Base-by-base conservation (phyloP, 2,888 invertebrate genomes). In the Venusia cambrica region DNA sequence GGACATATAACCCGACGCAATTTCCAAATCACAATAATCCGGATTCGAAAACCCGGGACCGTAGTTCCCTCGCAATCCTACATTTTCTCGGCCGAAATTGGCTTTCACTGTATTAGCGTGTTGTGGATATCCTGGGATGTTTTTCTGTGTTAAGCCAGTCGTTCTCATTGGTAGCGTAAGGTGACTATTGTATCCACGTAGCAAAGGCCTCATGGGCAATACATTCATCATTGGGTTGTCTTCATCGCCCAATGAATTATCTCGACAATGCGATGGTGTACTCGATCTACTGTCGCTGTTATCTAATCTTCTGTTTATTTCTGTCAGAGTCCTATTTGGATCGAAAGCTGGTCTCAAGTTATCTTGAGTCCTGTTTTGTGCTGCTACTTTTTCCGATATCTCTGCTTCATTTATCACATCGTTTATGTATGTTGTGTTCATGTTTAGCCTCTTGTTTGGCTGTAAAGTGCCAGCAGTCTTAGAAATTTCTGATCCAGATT, bases 201-300 rank as follows among this genome's bases (percentile, higher is more conserved):
- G 80, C 28, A 97, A 83, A 1, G 97, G 97, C 50, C 96, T 92
- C 97, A 98, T 98, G 0, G 98, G 97, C 73, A 97, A 90, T 5
- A 96, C 93, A 54, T 92, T 92, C 87, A 93, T 92, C 61, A 92
- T 87, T 27, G 92, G 92, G 47, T 92, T 92, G 26, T 93, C 92
- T 55, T 93, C 93, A 39, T 90, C 90, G 18, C 88, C 88, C 25
- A 89, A 72, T 1, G 89, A 87, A 49, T 87, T 88, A 40, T 89
- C 88, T 40, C 89, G 73, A 51, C 88, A 79, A 44, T 88, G 88
- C 3, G 84, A 77, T 4, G 88, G 87, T 30, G 87, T 87, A 45
- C 87, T 83, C 1, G 85, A 85, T 26, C 87, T 62, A 43, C 84
- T 85, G 19, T 77, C 77, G 41, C 51, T 64, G 19, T n/a, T n/a